Evolutionary conservation across 2,888 invertebrate species (phyloP).

Genomic region (Galeopsomyia nigrocyanea): DNA sequence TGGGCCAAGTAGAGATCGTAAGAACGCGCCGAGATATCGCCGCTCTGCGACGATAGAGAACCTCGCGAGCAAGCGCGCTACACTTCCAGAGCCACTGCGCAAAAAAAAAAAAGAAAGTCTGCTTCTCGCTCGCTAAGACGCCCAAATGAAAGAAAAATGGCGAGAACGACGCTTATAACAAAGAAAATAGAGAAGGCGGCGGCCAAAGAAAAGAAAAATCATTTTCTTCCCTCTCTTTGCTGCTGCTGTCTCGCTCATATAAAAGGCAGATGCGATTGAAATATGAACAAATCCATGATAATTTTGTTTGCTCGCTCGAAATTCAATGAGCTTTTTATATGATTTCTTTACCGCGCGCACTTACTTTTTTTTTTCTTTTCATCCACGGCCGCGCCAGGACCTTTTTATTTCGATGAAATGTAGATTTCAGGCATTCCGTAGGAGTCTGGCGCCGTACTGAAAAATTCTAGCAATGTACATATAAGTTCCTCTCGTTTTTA

Average conservation of each 20-base stretch:
- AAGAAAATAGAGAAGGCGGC: not conserved
- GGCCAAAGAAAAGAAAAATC: constrained; percentile 17
- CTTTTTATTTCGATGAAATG: no score
- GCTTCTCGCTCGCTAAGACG: constrained; percentile 13
- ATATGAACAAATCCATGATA: constrained; percentile 33
- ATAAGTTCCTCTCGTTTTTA: no score
- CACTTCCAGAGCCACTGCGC: no score
- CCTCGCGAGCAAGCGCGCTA: no score
- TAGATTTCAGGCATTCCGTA: no score
- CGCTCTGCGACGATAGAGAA: constrained; percentile 18
- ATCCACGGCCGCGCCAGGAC: no score
- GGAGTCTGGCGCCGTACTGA: no score
- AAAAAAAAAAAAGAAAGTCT: not conserved
- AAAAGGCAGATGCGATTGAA: constrained; percentile 27
- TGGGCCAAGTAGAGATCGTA: constrained; percentile 63
- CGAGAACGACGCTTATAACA: constrained; percentile 39
- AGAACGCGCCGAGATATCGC: constrained; percentile 56
- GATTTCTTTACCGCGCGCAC: no score
- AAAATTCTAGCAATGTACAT: no score
- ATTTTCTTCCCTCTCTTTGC: constrained; percentile 12
- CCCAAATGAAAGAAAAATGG: constrained; percentile 46
- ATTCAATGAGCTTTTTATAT: not conserved
- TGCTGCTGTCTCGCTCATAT: not conserved
- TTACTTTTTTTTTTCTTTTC: no score
- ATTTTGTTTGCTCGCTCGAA: constrained; percentile 14